Evolutionary conservation across 2,113 vertebrate genomes (phyloP).

Genomic region (Bungarus multicinctus): DNA sequence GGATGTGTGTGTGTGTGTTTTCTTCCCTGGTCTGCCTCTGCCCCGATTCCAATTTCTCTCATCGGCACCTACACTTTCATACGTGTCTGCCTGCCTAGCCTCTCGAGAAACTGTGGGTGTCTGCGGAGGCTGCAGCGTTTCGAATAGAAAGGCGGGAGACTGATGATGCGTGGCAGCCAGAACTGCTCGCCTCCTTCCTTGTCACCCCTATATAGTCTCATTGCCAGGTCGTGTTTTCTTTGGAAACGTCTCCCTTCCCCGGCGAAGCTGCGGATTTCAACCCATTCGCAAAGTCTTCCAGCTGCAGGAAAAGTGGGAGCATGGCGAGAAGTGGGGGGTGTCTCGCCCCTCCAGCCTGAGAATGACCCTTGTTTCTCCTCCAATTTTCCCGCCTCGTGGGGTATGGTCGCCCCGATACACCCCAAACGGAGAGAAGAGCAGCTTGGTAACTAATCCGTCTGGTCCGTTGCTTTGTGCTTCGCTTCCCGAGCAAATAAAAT

Average conservation of each 20-base stretch:
- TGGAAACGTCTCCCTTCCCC: not conserved
- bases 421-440: not conserved
- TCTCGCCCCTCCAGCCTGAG: not conserved
- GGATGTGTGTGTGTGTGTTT: not conserved
- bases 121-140: not conserved
- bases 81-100: not conserved
- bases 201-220: not conserved
- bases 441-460: no score
- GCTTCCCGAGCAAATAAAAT: not conserved
- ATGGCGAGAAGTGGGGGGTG: not conserved
- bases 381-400: not conserved
- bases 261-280: not conserved
- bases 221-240: not conserved
- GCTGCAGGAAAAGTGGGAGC: not conserved
- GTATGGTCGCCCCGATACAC: not conserved
- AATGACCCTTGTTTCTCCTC: not conserved
- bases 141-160: not conserved
- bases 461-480: accelerated
- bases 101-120: not conserved
- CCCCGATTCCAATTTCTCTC: no score
- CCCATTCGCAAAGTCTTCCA: not conserved
- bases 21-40: not conserved
- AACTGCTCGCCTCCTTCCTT: not conserved
- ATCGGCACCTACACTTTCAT: not conserved
- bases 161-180: not conserved